Evolutionary conservation across 2,113 vertebrate genomes (phyloP).

Genomic region (Recurvirostra avosetta): DNA sequence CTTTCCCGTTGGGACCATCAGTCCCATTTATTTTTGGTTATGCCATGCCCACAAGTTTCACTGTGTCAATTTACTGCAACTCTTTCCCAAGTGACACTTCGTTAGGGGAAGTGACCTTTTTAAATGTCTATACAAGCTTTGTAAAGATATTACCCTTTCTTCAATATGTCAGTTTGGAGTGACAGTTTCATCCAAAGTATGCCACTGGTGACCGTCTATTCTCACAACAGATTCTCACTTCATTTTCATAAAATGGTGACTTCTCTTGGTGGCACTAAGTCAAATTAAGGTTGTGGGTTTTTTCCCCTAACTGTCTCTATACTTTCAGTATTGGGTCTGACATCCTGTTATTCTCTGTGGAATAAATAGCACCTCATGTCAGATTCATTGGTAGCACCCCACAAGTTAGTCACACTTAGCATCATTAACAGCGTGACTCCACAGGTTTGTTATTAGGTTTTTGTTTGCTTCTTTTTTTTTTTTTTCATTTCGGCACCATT

Average conservation of each 20-base stretch:
- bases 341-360: not conserved
- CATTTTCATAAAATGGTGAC: not conserved
- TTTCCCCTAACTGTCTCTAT: not conserved
- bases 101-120: not conserved
- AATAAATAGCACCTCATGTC: not conserved
- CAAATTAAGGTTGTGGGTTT: not conserved
- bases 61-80: not conserved
- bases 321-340: not conserved
- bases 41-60: not conserved
- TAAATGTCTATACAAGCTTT: not conserved
- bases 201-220: not conserved
- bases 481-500: not conserved
- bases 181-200: not conserved
- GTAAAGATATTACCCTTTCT: not conserved
- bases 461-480: not conserved
- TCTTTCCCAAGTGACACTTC: not conserved
- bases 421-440: not conserved
- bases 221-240: not conserved
- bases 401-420: not conserved
- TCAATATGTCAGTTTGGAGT: not conserved
- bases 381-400: not conserved
- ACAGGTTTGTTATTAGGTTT: not conserved
- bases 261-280: not conserved
- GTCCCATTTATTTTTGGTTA: not conserved
- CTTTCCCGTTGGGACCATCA: not conserved